Conservation (phyloP, 2,888 invertebrate species). For the Cryptocephalus primarius region DNA sequence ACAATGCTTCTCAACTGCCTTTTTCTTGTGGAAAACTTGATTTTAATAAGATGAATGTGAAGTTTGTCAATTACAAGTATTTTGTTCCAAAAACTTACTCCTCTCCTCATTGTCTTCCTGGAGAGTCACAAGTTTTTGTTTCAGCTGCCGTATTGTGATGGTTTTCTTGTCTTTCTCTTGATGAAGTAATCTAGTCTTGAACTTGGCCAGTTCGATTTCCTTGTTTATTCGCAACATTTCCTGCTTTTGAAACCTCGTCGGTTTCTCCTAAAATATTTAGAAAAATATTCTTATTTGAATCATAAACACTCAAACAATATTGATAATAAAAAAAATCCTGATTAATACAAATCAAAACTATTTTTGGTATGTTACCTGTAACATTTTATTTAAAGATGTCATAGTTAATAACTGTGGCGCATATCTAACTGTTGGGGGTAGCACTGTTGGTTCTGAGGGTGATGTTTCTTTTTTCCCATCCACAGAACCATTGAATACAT, state of each 20-base stretch:
- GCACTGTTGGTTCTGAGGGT: constrained; percentile 3
- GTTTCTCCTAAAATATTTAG: constrained; percentile 36
- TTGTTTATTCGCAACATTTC: constrained; percentile 54
- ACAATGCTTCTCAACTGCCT: too few relatives aligned
- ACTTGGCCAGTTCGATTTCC: constrained; percentile 58
- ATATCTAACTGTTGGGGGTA: constrained; percentile 22
- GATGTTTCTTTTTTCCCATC: constrained; percentile 8
- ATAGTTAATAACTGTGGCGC: constrained; percentile 34
- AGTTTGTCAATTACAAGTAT: background rate
- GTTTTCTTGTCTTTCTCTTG: constrained; percentile 59
- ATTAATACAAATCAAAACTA: too few relatives aligned
- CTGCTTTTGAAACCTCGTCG: constrained; percentile 51
- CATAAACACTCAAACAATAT: too few relatives aligned
- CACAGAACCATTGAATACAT: constrained; percentile 18
- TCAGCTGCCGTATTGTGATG: constrained; percentile 50
- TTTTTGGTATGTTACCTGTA: constrained; percentile 22
- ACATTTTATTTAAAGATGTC: constrained; percentile 35
- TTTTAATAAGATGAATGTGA: too few relatives aligned
- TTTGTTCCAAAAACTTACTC: constrained; percentile 35
- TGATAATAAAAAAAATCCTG: background rate
- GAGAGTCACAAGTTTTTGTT: constrained; percentile 49
- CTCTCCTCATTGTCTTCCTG: constrained; percentile 60
- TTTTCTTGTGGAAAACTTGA: too few relatives aligned
- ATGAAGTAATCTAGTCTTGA: constrained; percentile 55
- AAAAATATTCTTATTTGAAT: constrained; percentile 2